phyloP scores from a whole-genome alignment of 2,113 vertebrate species.

The Chaetops frenatus region DNA sequence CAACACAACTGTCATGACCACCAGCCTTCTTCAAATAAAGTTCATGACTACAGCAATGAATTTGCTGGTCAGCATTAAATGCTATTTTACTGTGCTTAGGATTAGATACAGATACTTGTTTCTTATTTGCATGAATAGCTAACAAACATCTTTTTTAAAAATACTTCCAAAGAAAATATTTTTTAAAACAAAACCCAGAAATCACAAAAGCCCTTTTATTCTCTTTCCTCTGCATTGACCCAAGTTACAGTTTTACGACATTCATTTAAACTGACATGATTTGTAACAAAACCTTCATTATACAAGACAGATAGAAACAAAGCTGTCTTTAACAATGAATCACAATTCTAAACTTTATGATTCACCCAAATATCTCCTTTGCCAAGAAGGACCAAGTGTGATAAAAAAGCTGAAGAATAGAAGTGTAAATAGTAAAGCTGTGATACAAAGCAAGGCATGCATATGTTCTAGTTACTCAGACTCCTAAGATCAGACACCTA shows the following conservation, averaged over 20 bases:
- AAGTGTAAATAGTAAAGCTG: not conserved
- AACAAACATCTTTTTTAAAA: not conserved
- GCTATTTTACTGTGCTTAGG: not conserved
- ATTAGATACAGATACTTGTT: not conserved
- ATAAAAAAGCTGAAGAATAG: not conserved
- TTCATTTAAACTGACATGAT: not conserved
- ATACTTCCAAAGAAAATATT: not conserved
- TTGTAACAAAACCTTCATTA: not conserved
- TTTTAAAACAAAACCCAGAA: not conserved
- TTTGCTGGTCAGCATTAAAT: not conserved
- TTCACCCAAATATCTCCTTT: not conserved
- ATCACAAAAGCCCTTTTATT: not conserved
- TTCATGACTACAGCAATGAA: not conserved
- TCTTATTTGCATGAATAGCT: not conserved
- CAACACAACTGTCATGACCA: not conserved
- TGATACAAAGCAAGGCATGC: not conserved
- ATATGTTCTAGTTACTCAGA: not conserved
- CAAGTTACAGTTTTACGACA: not conserved
- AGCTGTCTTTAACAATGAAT: conserved; percentile 22
- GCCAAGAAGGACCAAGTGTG: not conserved
- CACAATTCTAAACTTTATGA: not conserved
- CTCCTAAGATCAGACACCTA: not conserved
- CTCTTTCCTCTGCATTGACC: not conserved
- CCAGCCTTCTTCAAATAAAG: not conserved
- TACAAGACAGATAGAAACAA: conserved; percentile 1